Conservation (phyloP, 2,113 vertebrate species). For the Suncus etruscus region DNA sequence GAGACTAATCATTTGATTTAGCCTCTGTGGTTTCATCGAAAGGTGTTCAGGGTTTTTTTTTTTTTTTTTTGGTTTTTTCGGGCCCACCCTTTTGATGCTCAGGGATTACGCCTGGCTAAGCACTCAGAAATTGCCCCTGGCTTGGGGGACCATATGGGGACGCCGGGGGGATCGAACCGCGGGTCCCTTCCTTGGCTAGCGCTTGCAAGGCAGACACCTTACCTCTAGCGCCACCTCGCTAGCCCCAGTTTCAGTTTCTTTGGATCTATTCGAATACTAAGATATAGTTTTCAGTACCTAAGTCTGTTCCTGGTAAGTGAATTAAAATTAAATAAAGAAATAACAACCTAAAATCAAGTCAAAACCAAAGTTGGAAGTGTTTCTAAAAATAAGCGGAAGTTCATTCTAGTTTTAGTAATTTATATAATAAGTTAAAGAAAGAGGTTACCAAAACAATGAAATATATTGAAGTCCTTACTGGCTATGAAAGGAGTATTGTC, state of each 20-base stretch:
- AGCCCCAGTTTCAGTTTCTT: constrained; percentile 15
- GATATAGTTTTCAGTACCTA: neutral
- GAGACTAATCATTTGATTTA: neutral
- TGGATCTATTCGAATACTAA: neutral
- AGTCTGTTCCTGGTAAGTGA: neutral
- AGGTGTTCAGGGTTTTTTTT: no score
- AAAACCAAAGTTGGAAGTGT: constrained; percentile 41
- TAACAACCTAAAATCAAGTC: neutral
- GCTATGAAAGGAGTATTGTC: constrained; percentile 38
- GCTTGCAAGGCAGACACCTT: no score
- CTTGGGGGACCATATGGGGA: no score
- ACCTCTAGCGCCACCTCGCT: no score
- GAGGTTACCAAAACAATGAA: constrained; percentile 42
- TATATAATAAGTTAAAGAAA: constrained; percentile 52
- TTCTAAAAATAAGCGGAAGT: constrained; percentile 6
- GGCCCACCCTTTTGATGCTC: no score
- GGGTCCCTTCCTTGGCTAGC: no score
- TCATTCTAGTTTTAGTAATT: constrained; percentile 62
- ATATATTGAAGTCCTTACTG: constrained; percentile 17
- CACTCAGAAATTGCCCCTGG: no score
- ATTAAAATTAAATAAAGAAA: neutral
- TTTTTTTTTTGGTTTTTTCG: no score
- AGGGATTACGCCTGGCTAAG: no score
- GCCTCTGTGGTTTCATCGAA: neutral
- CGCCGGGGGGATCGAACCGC: no score